A percentile compares a stretch with the other conserved stretches of the same genome.
Conservation (phyloP, 2,113 vertebrate species). For the Mus spicilegus region DNA sequence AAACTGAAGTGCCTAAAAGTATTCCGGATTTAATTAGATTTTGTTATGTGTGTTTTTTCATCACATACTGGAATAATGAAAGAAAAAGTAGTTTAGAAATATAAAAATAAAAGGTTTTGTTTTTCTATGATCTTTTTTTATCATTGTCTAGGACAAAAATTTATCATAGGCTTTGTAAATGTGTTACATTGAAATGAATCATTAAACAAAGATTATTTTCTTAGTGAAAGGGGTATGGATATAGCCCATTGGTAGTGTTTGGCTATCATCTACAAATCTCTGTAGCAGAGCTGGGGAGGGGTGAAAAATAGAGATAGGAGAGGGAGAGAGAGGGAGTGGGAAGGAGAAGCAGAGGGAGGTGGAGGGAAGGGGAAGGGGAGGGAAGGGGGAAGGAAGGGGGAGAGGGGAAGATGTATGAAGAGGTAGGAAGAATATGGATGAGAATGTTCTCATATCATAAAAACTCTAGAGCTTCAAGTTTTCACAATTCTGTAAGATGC, state of each 20-base stretch:
- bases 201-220: not conserved
- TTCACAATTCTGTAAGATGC: not conserved
- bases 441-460: not conserved
- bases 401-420: not conserved
- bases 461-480: not conserved
- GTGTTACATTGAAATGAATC: not conserved
- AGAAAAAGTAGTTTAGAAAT: not conserved
- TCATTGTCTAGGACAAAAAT: not conserved
- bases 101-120: not conserved
- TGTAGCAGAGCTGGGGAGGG: not conserved
- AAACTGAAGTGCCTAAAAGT: not conserved
- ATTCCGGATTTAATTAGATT: not conserved
- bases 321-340: not conserved
- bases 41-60: not conserved
- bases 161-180: not conserved
- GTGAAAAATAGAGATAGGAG: no score
- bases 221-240: not conserved
- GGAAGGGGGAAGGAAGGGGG: no score
- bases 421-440: not conserved
- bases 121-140: not conserved
- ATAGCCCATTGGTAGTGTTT: not conserved
- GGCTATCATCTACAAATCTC: not conserved
- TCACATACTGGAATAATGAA: not conserved
- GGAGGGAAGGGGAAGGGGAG: fast-evolving
- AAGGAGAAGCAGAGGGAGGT: no score